These are phyloP conservation scores for Sebastes hopkinsi DNA, from an alignment of 2,797 vertebrate species.

Conservation along the genomic window DNA sequence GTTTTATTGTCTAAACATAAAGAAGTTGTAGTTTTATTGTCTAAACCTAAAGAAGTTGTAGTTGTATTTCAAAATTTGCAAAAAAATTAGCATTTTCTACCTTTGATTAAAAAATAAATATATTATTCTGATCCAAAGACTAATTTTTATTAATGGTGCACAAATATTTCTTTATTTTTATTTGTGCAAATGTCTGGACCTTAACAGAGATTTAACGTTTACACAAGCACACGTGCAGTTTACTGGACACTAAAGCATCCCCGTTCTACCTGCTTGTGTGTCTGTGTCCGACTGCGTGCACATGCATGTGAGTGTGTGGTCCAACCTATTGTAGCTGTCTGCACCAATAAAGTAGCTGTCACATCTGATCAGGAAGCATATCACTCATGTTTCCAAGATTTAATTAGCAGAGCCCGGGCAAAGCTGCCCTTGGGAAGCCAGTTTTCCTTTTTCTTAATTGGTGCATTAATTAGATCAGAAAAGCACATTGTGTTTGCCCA, in stretches of 20 bases:
- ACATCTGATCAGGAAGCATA: conserved; percentile 77
- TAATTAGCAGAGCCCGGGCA: conserved; percentile 77
- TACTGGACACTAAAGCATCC: not conserved
- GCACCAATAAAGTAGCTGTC: conserved; percentile 68
- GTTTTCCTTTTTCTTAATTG: conserved; percentile 85
- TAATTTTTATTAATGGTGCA: not conserved
- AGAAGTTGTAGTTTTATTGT: too few species aligned
- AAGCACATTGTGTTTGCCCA: conserved; percentile 77
- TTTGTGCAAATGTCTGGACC: not conserved
- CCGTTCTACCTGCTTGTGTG: not conserved
- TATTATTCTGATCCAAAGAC: not conserved
- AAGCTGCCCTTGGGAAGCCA: conserved; percentile 79
- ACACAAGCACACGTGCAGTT: not conserved
- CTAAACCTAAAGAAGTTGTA: too few species aligned
- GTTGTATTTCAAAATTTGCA: not conserved
- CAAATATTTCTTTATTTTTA: not conserved
- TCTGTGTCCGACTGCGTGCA: not conserved
- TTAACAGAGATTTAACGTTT: not conserved
- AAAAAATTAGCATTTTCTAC: not conserved
- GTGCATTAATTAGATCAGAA: conserved; percentile 82
- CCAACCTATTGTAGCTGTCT: conserved; percentile 54
- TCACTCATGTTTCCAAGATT: conserved; percentile 81
- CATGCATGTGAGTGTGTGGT: not conserved
- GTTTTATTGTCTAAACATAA: too few species aligned
- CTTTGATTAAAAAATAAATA: not conserved